These are phyloP conservation scores for Hermetia illucens DNA, from an alignment of 1,140 invertebrate genomes.

Conservation along the genomic window DNA sequence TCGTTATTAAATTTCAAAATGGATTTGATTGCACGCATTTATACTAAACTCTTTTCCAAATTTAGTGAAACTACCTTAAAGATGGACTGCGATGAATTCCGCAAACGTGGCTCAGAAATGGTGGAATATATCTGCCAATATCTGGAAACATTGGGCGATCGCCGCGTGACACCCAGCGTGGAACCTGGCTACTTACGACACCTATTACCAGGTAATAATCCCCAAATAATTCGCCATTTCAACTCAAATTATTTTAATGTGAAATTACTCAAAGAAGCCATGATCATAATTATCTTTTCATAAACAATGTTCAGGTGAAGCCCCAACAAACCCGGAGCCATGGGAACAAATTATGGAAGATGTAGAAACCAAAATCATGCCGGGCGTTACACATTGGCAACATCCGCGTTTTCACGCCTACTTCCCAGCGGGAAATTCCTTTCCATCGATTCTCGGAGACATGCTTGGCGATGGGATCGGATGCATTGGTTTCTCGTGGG, in stretches of 20 bases:
- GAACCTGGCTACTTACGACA: constrained; percentile 83
- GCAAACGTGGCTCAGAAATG: constrained; percentile 84
- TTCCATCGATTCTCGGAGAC: constrained; percentile 94
- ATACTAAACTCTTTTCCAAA: too few relatives aligned
- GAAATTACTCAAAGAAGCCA: neutral
- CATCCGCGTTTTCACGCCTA: constrained; percentile 98
- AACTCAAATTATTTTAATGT: neutral
- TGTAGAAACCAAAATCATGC: constrained; percentile 94
- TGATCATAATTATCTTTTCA: neutral
- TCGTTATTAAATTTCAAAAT: too few relatives aligned
- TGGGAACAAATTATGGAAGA: constrained; percentile 92
- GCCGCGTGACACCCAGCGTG: constrained; percentile 78
- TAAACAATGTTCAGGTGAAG: constrained; percentile 36
- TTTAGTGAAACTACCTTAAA: constrained; percentile 4
- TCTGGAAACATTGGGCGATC: constrained; percentile 65
- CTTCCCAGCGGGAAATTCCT: constrained; percentile 95
- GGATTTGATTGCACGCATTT: too few relatives aligned
- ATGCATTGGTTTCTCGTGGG: constrained; percentile 98
- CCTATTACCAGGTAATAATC: constrained; percentile 49
- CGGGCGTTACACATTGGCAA: constrained; percentile 97
- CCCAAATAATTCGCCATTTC: neutral
- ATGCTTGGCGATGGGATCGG: constrained; percentile 93
- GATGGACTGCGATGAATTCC: constrained; percentile 86
- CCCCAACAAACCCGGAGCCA: constrained; percentile 73
- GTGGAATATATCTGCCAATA: constrained; percentile 97